These are phyloP conservation scores for Hydrophis major DNA, from an alignment of 2,797 vertebrate species.

Conservation along the genomic window DNA sequence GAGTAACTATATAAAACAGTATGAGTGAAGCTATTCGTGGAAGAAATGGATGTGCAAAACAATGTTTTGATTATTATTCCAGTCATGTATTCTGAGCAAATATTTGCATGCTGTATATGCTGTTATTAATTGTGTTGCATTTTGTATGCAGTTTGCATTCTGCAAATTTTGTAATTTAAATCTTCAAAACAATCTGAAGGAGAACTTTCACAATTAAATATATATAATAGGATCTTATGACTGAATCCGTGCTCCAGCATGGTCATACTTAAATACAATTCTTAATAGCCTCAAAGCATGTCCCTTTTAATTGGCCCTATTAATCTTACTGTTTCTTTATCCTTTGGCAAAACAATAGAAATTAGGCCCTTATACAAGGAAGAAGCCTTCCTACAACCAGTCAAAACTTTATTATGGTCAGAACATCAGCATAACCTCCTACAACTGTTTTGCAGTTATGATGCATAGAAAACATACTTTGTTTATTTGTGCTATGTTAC, in stretches of 20 bases:
- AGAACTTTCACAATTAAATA: neutral
- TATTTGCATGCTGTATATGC: neutral
- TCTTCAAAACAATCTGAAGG: neutral
- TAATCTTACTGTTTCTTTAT: neutral
- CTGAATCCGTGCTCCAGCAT: neutral
- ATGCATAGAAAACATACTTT: neutral
- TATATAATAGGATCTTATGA: neutral
- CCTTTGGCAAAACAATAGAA: neutral
- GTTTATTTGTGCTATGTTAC: constrained; percentile 27
- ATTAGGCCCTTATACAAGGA: neutral
- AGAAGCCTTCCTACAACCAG: neutral
- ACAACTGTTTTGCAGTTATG: neutral
- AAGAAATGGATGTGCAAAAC: neutral
- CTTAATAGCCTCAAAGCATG: neutral
- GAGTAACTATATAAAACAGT: neutral
- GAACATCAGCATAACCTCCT: neutral
- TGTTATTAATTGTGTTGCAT: neutral
- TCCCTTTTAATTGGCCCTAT: neutral
- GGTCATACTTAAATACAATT: neutral
- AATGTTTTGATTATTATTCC: neutral
- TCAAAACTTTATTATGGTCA: neutral
- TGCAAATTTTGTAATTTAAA: neutral
- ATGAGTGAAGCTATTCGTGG: neutral
- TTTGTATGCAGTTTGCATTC: neutral
- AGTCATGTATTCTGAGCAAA: neutral